A percentile compares a stretch with the other conserved stretches of the same genome.
phyloP scores from a whole-genome alignment of 2,113 vertebrate genomes.

The Spheniscus mendiculus region DNA sequence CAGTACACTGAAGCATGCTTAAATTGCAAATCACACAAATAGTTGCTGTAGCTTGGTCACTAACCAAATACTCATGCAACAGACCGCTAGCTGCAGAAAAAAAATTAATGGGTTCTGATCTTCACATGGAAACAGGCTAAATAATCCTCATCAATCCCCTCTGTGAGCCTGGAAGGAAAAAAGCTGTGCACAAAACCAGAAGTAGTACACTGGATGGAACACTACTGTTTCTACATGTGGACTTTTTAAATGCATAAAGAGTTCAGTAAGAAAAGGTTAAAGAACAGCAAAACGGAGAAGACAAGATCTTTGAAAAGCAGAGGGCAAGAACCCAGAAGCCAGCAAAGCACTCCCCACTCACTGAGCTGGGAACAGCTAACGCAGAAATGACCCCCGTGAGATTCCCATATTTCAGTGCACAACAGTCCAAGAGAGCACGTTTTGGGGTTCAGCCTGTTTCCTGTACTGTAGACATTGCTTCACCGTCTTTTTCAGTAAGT shows the following conservation, averaged over 20 bases:
- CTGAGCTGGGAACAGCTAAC: background rate
- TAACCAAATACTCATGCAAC: background rate
- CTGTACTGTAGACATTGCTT: background rate
- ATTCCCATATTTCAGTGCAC: background rate
- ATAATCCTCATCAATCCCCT: background rate
- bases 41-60: background rate
- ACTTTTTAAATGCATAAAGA: background rate
- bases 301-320: background rate
- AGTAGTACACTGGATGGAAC: background rate
- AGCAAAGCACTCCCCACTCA: background rate
- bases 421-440: background rate
- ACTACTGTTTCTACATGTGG: background rate
- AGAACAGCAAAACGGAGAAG: background rate
- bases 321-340: background rate
- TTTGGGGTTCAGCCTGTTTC: background rate
- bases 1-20: rapidly evolving
- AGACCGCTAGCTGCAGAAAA: background rate
- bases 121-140: background rate
- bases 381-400: background rate
- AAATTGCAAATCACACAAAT: background rate
- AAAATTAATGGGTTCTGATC: background rate
- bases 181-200: background rate
- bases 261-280: background rate
- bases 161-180: background rate
- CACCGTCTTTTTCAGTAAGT: background rate